Evolutionary conservation across 2,113 vertebrate species (phyloP).

Genomic region (Callipepla californica): DNA sequence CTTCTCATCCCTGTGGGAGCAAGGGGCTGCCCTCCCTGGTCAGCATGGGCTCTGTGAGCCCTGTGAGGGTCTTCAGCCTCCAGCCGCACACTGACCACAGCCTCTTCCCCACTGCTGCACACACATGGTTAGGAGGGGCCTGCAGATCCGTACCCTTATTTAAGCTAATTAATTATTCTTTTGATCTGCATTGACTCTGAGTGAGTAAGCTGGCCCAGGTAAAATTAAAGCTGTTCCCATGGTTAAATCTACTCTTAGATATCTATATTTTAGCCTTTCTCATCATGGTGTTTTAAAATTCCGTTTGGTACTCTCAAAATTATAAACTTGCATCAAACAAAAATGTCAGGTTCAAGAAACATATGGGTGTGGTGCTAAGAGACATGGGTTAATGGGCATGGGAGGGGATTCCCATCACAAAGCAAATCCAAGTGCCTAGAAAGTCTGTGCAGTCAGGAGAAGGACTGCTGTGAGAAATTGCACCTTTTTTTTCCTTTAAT

Average conservation of each 20-base stretch:
- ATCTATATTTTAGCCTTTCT: background rate
- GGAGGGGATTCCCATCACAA: background rate
- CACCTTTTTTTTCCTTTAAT: too few species aligned
- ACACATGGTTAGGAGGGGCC: background rate
- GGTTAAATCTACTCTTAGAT: background rate
- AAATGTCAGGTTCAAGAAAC: background rate
- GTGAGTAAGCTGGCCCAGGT: background rate
- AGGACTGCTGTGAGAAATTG: background rate
- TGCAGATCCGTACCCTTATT: conserved; percentile 11
- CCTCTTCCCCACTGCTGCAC: background rate
- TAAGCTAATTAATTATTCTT: conserved; percentile 50
- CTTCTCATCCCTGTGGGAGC: background rate
- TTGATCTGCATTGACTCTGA: background rate
- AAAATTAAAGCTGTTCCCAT: background rate
- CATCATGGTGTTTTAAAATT: background rate
- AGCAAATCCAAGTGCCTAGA: background rate
- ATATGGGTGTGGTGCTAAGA: too few species aligned
- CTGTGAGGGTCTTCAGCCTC: background rate
- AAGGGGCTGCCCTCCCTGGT: background rate
- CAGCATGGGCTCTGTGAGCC: rapidly evolving
- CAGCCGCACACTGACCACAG: background rate
- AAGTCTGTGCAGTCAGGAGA: background rate
- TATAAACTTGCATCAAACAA: background rate
- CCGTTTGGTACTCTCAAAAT: background rate
- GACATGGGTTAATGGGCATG: too few species aligned